These are phyloP conservation scores for Emydocephalus ijimae DNA, from an alignment of 2,113 vertebrate species.

Conservation along the genomic window DNA sequence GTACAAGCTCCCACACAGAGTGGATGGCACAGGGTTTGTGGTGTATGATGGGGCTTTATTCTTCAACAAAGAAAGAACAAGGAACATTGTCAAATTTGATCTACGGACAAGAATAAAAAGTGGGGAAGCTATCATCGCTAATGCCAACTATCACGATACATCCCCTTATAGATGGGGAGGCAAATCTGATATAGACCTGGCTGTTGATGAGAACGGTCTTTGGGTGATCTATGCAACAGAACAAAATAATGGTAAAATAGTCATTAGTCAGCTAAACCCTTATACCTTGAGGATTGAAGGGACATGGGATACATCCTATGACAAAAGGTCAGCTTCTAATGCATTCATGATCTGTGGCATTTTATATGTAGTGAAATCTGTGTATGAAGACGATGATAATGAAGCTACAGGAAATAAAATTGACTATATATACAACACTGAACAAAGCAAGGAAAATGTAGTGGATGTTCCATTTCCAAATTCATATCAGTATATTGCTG, in stretches of 20 bases:
- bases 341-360: constrained; percentile 99
- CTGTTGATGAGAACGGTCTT: constrained; percentile 95
- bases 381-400: constrained; percentile 97
- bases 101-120: constrained; percentile 96
- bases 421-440: constrained; percentile 98
- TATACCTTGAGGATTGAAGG: constrained; percentile 94
- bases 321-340: constrained; percentile 96
- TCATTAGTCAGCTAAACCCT: constrained; percentile 96
- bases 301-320: constrained; percentile 96
- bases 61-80: constrained; percentile 97
- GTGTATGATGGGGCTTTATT: constrained; percentile 96
- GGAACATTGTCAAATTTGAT: constrained; percentile 98
- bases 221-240: constrained; percentile 99
- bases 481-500: constrained; percentile 97
- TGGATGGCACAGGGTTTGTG: constrained; percentile 95
- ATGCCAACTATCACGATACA: constrained; percentile 97
- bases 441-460: constrained; percentile 91
- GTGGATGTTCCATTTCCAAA: constrained; percentile 96
- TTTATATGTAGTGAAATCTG: constrained; percentile 94
- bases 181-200: constrained; percentile 96
- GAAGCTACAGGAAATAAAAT: constrained; percentile 98
- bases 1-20: constrained; percentile 94
- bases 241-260: constrained; percentile 95
- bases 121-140: constrained; percentile 96
- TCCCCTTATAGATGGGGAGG: constrained; percentile 98